Conservation (phyloP, 2,113 vertebrate genomes). For the Turnix velox region DNA sequence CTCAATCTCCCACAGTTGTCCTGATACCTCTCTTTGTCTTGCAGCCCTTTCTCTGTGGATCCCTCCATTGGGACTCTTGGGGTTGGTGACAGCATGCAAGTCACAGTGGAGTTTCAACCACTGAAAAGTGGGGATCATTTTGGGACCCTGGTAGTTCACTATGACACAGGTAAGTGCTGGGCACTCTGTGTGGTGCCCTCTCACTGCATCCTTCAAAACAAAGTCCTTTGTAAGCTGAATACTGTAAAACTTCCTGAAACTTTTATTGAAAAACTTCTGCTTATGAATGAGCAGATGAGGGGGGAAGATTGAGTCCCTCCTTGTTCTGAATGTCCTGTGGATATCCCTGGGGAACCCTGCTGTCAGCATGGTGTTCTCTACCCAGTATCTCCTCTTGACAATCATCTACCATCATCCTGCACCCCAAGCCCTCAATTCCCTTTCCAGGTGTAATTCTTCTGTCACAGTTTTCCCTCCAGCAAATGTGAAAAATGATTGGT, state of each 20-base stretch:
- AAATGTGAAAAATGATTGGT: not conserved
- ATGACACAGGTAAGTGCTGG: constrained; percentile 74
- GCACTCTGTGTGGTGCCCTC: not conserved
- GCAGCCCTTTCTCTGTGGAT: constrained; percentile 83
- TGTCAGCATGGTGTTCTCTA: not conserved
- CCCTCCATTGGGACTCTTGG: constrained; percentile 72
- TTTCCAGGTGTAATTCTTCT: not conserved
- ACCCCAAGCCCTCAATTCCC: not conserved
- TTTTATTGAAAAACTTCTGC: not conserved
- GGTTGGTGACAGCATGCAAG: constrained; percentile 73
- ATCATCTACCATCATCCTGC: fast-evolving
- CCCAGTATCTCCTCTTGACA: fast-evolving
- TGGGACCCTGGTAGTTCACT: constrained; percentile 73
- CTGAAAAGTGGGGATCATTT: constrained; percentile 70
- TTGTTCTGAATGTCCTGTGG: not conserved
- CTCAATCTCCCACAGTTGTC: not conserved
- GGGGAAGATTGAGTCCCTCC: not conserved
- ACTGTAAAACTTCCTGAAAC: not conserved
- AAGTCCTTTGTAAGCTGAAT: not conserved
- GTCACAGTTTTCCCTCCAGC: not conserved
- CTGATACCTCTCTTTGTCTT: not conserved
- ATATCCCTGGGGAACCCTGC: not conserved
- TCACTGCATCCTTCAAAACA: not conserved
- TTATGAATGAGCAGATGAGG: not conserved
- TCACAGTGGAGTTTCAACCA: constrained; percentile 81